Evolutionary conservation across 2,797 vertebrate genomes (phyloP).

Genomic region (Gorsachius magnificus): DNA sequence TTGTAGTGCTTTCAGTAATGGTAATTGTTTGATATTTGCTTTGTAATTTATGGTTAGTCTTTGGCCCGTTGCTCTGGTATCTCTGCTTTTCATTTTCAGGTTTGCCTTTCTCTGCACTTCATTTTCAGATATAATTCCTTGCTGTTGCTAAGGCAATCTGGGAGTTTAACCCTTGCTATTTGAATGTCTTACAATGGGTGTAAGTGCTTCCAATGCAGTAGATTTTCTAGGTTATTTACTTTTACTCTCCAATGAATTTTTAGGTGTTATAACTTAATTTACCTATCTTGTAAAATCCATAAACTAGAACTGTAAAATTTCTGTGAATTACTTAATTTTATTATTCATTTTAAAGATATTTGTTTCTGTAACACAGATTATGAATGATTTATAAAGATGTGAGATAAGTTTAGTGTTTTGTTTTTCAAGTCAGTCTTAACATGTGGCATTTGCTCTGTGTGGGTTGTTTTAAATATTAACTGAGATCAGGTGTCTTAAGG

Average conservation of each 20-base stretch:
- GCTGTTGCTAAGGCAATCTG: not conserved
- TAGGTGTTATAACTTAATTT: not conserved
- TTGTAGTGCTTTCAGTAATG: not conserved
- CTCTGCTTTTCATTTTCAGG: not conserved
- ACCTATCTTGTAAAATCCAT: not conserved
- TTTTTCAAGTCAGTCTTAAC: not conserved
- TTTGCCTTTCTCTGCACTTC: not conserved
- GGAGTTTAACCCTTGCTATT: not conserved
- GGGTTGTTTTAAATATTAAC: not conserved
- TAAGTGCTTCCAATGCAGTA: not conserved
- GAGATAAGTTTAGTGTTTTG: not conserved
- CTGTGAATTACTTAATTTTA: not conserved
- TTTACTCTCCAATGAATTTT: not conserved
- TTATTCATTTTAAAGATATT: not conserved
- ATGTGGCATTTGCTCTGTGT: not conserved
- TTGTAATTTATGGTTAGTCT: not conserved
- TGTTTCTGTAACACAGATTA: not conserved
- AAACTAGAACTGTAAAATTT: not conserved
- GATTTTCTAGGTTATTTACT: not conserved
- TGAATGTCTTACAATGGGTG: not conserved
- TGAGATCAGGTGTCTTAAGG: not conserved
- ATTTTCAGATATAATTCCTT: not conserved
- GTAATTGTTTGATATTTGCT: not conserved
- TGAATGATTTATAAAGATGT: not conserved
- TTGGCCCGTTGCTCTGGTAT: not conserved